Conservation (phyloP, 2,113 vertebrate species). For the Amphiprion percula region DNA sequence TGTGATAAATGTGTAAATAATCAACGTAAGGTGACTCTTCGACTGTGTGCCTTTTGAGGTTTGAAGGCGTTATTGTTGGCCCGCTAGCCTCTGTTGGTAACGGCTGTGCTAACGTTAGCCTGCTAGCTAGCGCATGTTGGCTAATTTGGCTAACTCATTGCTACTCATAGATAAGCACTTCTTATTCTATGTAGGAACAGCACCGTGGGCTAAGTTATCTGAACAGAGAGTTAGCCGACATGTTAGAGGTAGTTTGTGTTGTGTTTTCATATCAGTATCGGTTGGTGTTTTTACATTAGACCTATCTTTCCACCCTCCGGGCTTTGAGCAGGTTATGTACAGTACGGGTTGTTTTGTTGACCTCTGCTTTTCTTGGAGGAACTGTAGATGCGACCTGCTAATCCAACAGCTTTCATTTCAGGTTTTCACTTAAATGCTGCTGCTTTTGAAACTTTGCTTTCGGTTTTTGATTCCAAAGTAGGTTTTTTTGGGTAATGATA, state of each 20-base stretch:
- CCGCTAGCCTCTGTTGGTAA: neutral
- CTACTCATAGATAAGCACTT: neutral
- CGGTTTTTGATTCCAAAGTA: neutral
- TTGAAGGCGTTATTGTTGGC: neutral
- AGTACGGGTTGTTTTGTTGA: neutral
- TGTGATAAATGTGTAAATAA: rapidly evolving
- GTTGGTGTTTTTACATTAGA: neutral
- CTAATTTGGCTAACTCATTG: neutral
- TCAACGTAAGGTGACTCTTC: neutral
- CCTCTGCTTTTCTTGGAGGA: neutral
- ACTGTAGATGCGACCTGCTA: rapidly evolving
- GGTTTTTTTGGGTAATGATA: neutral
- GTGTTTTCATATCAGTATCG: neutral
- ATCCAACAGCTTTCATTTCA: slow-evolving; percentile 37
- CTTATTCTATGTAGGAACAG: too few species aligned
- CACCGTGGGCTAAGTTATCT: too few species aligned
- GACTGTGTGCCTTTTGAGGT: neutral
- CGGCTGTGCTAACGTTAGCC: slow-evolving; percentile 30
- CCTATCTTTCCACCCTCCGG: too few species aligned
- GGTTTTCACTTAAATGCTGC: slow-evolving; percentile 10
- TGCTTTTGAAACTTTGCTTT: neutral
- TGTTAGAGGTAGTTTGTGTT: too few species aligned
- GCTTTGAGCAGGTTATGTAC: neutral
- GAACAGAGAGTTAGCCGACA: too few species aligned
- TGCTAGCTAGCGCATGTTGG: neutral